Base-by-base conservation (phyloP, 2,113 vertebrate genomes). In the Oncorhynchus mykiss region DNA sequence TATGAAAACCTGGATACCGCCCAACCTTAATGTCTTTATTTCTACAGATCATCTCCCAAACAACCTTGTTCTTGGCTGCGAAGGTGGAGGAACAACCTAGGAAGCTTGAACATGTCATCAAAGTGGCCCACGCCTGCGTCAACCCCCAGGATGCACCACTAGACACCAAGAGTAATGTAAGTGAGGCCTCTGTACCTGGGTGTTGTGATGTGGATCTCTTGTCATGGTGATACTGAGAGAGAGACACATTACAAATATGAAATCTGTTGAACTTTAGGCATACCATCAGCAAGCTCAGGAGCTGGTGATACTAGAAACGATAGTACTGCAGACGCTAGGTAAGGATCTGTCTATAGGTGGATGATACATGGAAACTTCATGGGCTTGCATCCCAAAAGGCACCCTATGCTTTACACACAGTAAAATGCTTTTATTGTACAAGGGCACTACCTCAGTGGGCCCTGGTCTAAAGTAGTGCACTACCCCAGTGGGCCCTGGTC, bases 71-170 rank as follows among this genome's bases (percentile, higher is more conserved):
- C 93, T 94, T 99, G 94, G 98, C 98, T 92, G 95, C 98, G 54
- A 99, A 99, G 95, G 98, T 99, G 29, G 98, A 99, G 91, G 98
- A 99, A 90, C 98, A 99, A 91, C 97, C 98, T 75, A 95, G 98
- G 90, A 99, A 99, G 93, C 95, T 99, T 92, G 98, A 99, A 94
- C 96, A 99, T 86, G 97, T 99, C 90, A 99, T 99, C 92, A 99
- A 99, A 96, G 97, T 99, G 88, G 95, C 96, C 88, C 95, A 99
- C 88, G 96, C 97, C 87, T 99, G 96, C 92, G 94, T 98, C 88
- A 96, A 97, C 92, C 97, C 94, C 64, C 92, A 96, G 88, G 97
- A 99, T 85, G 92, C 96, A 70, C 95, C 94, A 20, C 90, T 98
- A 90, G 98, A 99, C 90, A 94, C 95, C 76, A 99, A 98, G 88